Base-by-base conservation (phyloP, 1,140 invertebrate genomes). In the Rhagoletis pomonella region DNA sequence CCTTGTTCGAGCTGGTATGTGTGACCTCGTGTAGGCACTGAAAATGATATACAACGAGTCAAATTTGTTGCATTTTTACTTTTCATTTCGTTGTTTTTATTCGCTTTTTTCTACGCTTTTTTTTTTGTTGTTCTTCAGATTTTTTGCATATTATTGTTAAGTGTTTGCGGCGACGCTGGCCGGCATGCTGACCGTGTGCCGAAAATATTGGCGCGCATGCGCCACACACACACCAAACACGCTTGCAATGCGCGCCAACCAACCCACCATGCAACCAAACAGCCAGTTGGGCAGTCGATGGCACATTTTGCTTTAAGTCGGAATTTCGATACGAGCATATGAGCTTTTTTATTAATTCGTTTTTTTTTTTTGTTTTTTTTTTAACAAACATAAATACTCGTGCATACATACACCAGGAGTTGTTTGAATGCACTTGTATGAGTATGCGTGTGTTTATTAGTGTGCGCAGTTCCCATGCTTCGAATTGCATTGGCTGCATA, bases 131-230 rank as follows among this genome's bases (percentile, higher is more conserved):
- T 84, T 84, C 17, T 85, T 47, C 17, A 60, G 47, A 60, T 85
- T 85, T 85, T 39, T 85, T 85, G 29, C 59, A 44, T 44, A 85
- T 59, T 62, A 17, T 42, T 85, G n/a, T 85, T 62, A 55, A 85
- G 58, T 62, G 73, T 85, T 42, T 3, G 55, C 84, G 59, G 87
- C 29, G 29, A 81, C 86, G 89, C 90, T 89, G 88, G 91, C 90
- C 91, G 91, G 91, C 91, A 87, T 90, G 88, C 89, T 91, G 90
- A 91, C 90, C 90, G 89, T 91, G 90, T 90, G 90, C 89, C 88
- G 50, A 65, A 87, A 87, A 60, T 62, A 14, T 42, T 62, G 84
- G 55, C 12, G 84, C 84, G 84, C 84, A 85, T 60, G 84, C 55
- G 84, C 59, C 55, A 62, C 84, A n/a, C 55, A 58, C 47, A 60